Conservation (phyloP, 2,888 invertebrate species). For the Zelleria hepariella region DNA sequence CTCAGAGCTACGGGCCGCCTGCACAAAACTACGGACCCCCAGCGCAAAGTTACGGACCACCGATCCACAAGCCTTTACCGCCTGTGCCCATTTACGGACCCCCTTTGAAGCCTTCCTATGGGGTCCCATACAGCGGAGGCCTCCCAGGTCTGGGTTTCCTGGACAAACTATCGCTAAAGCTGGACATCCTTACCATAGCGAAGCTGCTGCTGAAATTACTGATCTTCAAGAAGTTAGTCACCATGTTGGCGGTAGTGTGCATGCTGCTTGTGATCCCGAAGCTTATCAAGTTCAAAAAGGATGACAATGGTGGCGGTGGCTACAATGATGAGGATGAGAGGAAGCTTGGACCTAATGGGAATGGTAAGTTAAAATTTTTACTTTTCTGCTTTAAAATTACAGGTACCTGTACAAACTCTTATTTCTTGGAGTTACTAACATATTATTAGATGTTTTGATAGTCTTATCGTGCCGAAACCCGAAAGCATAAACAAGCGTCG, state of each 20-base stretch:
- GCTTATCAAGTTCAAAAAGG: conserved; percentile 47
- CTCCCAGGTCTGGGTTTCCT: conserved; percentile 69
- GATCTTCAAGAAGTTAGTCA: conserved; percentile 86
- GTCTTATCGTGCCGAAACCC: no score
- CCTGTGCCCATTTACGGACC: conserved; percentile 50
- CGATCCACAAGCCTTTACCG: conserved; percentile 37
- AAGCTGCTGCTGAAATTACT: conserved; percentile 82
- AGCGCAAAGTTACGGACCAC: conserved; percentile 52
- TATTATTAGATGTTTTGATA: no score
- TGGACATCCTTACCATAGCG: conserved; percentile 79
- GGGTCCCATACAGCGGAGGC: conserved; percentile 70
- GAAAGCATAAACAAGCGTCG: no score
- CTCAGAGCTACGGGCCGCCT: conserved; percentile 46
- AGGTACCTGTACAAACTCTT: no score
- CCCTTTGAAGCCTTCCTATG: conserved; percentile 58
- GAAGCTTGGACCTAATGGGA: conserved; percentile 26
- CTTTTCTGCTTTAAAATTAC: no score
- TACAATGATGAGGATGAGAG: conserved; percentile 1
- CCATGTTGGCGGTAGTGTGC: conserved; percentile 83
- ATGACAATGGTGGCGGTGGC: not conserved
- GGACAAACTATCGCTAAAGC: conserved; percentile 78
- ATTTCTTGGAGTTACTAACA: no score
- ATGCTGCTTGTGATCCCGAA: conserved; percentile 83
- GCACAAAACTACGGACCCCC: conserved; percentile 48
- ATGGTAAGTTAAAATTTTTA: conserved; percentile 33